Evolutionary conservation across 2,113 vertebrate species (phyloP).

Genomic region (Cyphomyrus plagiostoma): DNA sequence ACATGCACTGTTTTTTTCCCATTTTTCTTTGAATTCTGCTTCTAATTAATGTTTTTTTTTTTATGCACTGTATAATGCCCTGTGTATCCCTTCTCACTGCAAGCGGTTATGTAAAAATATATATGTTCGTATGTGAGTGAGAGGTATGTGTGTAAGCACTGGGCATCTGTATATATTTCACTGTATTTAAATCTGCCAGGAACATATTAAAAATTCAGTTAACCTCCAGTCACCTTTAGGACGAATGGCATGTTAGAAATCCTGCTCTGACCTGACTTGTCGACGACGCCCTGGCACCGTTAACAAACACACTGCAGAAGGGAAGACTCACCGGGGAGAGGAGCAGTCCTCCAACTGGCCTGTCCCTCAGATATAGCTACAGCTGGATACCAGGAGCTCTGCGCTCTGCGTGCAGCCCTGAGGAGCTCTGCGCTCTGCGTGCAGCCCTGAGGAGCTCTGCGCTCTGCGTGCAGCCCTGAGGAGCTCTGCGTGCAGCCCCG

Average conservation of each 20-base stretch:
- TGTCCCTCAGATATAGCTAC: background rate
- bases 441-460: background rate
- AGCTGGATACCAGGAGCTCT: background rate
- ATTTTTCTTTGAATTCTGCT: background rate
- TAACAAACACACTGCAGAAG: background rate
- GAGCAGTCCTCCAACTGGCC: background rate
- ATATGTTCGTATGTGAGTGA: conserved; percentile 38
- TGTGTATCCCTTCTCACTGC: conserved; percentile 34
- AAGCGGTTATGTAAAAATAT: conserved; percentile 41
- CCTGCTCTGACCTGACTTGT: background rate
- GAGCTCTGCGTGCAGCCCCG: background rate
- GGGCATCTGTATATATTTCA: conserved; percentile 46
- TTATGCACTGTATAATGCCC: conserved; percentile 24
- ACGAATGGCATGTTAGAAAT: conserved; percentile 14
- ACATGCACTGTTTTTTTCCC: conserved; percentile 23
- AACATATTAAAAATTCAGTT: conserved; percentile 36
- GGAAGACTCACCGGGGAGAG: background rate
- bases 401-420: background rate
- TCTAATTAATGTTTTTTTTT: conserved; percentile 40
- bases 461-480: background rate
- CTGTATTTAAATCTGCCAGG: conserved; percentile 55
- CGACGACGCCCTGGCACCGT: background rate
- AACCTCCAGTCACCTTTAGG: conserved; percentile 33
- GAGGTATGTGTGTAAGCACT: conserved; percentile 40
- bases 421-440: background rate